Conservation (phyloP, 1,140 invertebrate genomes). For the Centruroides vittatus region DNA sequence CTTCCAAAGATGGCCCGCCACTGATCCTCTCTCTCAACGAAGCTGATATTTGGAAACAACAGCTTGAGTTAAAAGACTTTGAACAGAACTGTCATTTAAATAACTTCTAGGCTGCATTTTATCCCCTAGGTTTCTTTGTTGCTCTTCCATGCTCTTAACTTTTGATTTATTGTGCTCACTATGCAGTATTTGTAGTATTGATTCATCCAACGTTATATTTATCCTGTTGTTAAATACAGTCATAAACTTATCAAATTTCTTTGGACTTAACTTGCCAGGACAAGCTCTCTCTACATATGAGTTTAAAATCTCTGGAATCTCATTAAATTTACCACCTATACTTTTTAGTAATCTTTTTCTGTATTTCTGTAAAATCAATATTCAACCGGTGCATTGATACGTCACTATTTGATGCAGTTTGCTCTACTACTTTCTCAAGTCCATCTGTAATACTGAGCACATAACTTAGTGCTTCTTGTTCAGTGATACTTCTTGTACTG, state of each 20-base stretch:
- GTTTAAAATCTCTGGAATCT: constrained; percentile 4
- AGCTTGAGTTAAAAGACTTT: constrained; percentile 2
- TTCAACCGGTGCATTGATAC: constrained; percentile 5
- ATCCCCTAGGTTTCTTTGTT: not conserved
- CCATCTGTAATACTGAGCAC: not conserved
- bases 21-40: too few species aligned
- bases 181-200: not conserved
- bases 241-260: constrained; percentile 5
- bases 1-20: too few species aligned
- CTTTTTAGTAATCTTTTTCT: constrained; percentile 5
- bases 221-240: not conserved
- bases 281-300: constrained; percentile 4
- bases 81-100: constrained; percentile 4
- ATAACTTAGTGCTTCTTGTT: not conserved
- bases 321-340: constrained; percentile 2
- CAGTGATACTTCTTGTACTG: not conserved
- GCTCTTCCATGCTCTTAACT: not conserved
- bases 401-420: constrained; percentile 1
- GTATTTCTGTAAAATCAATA: constrained; percentile 5
- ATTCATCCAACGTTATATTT: not conserved
- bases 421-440: not conserved
- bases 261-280: not conserved
- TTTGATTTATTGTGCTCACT: not conserved
- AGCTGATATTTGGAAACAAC: not conserved
- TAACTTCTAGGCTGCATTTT: constrained; percentile 10